Evolutionary conservation across 2,113 vertebrate species (phyloP).

Genomic region (Cavia porcellus): DNA sequence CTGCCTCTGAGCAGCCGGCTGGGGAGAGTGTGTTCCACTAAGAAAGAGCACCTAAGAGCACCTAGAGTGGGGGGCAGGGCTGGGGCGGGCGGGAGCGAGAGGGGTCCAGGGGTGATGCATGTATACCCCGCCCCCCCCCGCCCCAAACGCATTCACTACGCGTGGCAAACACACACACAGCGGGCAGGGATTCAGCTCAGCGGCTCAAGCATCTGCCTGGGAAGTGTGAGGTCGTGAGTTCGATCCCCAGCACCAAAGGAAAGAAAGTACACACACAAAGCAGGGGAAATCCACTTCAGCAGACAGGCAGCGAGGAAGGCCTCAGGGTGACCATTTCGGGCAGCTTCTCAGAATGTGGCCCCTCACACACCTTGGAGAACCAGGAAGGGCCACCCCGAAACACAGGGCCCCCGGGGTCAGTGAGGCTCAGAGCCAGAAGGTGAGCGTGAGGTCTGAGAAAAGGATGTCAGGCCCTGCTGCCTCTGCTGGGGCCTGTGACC

Average conservation of each 20-base stretch:
- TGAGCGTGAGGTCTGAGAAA: not conserved
- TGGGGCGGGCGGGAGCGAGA: not conserved
- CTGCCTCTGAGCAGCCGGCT: slow-evolving; percentile 78
- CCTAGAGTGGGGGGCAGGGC: not conserved
- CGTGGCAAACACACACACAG: not conserved
- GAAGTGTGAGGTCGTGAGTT: no score
- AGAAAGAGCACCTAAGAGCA: slow-evolving; percentile 66
- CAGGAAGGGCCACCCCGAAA: accelerated
- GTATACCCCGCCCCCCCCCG: not conserved
- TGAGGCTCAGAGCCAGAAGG: no score
- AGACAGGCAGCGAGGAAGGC: slow-evolving; percentile 71
- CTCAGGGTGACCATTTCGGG: slow-evolving; percentile 14
- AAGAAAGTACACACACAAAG: no score
- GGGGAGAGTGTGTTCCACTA: slow-evolving; percentile 76
- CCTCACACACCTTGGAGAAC: accelerated
- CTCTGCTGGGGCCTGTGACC: not conserved
- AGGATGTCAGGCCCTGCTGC: not conserved
- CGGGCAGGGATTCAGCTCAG: not conserved
- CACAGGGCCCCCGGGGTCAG: accelerated
- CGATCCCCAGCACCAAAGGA: no score
- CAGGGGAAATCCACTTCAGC: not conserved
- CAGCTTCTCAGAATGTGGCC: not conserved
- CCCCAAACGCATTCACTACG: not conserved
- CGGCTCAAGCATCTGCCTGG: no score
- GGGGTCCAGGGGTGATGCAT: not conserved